phyloP scores from a whole-genome alignment of 2,888 invertebrate species.

The Xanthorhoe spadicearia region DNA sequence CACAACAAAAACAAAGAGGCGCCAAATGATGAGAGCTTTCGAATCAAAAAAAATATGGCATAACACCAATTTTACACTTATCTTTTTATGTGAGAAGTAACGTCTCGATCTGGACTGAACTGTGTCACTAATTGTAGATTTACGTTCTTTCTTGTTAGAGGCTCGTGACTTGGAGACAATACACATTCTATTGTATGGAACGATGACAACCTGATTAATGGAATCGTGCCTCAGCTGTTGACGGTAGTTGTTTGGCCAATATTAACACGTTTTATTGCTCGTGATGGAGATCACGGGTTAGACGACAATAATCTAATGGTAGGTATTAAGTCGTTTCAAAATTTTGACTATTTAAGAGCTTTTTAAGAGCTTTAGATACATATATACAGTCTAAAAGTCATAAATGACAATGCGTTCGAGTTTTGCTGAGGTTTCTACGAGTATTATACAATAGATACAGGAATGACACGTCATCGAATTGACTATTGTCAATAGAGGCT shows the following conservation, averaged over 20 bases:
- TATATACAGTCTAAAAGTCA: no score
- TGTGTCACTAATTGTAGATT: no score
- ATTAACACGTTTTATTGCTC: constrained; percentile 26
- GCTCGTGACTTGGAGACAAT: constrained; percentile 27
- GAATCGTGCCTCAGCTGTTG: constrained; percentile 29
- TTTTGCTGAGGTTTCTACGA: not conserved
- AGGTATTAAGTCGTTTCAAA: no score
- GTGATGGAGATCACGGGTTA: constrained; percentile 27
- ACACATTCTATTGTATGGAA: constrained; percentile 9
- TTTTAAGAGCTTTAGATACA: no score
- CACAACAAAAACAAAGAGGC: no score
- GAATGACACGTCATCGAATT: constrained; percentile 13
- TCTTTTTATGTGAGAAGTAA: no score
- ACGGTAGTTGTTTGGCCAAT: constrained; percentile 24
- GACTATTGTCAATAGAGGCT: constrained; percentile 15
- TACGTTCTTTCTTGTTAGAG: constrained; percentile 1
- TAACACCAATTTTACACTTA: no score
- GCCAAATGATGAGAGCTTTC: no score
- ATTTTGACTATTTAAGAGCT: no score
- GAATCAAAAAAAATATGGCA: no score
- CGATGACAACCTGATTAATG: constrained; percentile 13
- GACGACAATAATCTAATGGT: not conserved
- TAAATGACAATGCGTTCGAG: not conserved
- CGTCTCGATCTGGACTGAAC: no score
- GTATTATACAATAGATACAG: no score